Base-by-base conservation (phyloP, 2,888 invertebrate species). In the Oxytorus armatus region DNA sequence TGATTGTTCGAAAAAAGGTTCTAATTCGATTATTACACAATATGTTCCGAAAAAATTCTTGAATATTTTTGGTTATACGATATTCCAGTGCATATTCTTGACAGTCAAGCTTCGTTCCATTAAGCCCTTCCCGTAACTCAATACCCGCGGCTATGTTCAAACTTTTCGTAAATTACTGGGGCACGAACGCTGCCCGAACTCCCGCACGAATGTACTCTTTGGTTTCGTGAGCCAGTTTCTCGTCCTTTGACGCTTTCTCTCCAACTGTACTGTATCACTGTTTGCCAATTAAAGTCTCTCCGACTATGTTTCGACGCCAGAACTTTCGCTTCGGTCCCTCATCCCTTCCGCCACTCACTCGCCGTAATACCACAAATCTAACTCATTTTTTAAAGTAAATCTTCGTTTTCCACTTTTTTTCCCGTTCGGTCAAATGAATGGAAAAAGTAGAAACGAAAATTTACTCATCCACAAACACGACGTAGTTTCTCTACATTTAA, bases 231-330 rank as follows among this genome's bases (percentile, higher is more conserved):
- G 69, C 53, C 69, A 75, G 79, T 75, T 79, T 59, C 75, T 44
- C 51, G 36, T 69, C 70, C 75, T 79, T 75, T 79, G 79, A 66
- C 23, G 57, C 44, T 49, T 49, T 66, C 65, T 3, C 25, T 16
- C 44, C 8, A n/a, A 51, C 29, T 44, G 10, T n/a, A 11, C 18
- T 44, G 79, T 76, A 61, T 57, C 23, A 61, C 51, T 66, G 78
- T 78, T 76, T 77, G 83, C 79, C 84, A 85, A 86, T 86, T 86
- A 86, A 84, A 79, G 77, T 55, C 21, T 23, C 68, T 66, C 42
- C 47, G 61, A 47, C 73, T 61, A 51, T 68, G 63, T 78, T 68
- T 25, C 51, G 42, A 72, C 57, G 66, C 65, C 7, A 65, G 29
- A 42, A 59, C 59, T 73, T 75, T 16, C 36, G 53, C 61, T 65